phyloP scores from a whole-genome alignment of 2,797 vertebrate species.

The Bradypodion ventrale region DNA sequence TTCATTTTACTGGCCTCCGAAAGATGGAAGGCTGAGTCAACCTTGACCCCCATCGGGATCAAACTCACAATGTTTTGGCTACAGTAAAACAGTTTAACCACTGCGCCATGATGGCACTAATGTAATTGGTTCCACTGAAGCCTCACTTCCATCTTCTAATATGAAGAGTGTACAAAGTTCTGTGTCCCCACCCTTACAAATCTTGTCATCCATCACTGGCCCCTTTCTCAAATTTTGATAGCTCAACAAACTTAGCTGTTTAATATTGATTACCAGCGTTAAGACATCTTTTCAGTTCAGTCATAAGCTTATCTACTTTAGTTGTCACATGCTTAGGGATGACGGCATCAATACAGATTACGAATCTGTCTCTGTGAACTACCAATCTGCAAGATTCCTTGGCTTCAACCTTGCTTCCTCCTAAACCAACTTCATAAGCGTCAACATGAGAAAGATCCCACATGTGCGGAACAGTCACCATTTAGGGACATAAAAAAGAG shows the following conservation, averaged over 20 bases:
- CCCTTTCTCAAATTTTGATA: constrained; percentile 15
- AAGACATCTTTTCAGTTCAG: constrained; percentile 66
- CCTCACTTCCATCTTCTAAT: background rate
- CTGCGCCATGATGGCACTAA: no score
- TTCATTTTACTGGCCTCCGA: no score
- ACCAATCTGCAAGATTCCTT: constrained; percentile 57
- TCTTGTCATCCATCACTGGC: background rate
- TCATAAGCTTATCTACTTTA: constrained; percentile 66
- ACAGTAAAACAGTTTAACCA: no score
- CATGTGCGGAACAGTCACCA: background rate
- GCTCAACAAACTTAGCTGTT: constrained; percentile 57
- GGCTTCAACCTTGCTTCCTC: constrained; percentile 48
- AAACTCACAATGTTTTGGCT: no score
- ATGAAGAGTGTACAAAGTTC: background rate
- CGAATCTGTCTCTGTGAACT: constrained; percentile 37
- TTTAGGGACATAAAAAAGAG: constrained; percentile 53
- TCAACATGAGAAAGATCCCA: constrained; percentile 36
- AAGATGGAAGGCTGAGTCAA: no score
- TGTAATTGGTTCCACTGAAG: background rate
- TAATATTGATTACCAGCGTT: constrained; percentile 69
- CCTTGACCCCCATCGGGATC: no score
- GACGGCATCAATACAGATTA: constrained; percentile 66
- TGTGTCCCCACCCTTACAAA: background rate
- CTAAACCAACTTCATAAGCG: constrained; percentile 40
- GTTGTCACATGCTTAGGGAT: constrained; percentile 56